phyloP scores from a whole-genome alignment of 2,888 invertebrate genomes.

The Lampropteryx suffumata region DNA sequence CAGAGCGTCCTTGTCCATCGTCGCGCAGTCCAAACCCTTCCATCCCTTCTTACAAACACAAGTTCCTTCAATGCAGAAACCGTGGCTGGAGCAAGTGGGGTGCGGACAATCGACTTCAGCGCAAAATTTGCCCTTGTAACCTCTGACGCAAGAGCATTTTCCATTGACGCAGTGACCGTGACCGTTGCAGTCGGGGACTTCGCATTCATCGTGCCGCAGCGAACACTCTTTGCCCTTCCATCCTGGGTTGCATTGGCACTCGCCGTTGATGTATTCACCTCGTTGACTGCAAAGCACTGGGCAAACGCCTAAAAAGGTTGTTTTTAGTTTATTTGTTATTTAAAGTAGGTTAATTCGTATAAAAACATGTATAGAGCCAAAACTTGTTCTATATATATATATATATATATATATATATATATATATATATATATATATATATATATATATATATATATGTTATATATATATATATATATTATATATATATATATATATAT shows the following conservation, averaged over 20 bases:
- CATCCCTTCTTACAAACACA: constrained; percentile 99
- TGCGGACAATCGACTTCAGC: constrained; percentile 97
- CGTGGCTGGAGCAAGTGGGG: constrained; percentile 96
- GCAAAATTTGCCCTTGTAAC: constrained; percentile 97
- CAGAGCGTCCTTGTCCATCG: constrained; percentile 94
- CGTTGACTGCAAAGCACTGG: constrained; percentile 98
- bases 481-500: too few relatives aligned
- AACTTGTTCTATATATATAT: too few relatives aligned
- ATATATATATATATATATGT: too few relatives aligned
- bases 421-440: too few relatives aligned
- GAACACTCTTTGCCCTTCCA: constrained; percentile 99
- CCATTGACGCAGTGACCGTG: constrained; percentile 98
- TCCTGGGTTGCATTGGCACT: constrained; percentile 98
- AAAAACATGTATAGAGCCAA: too few relatives aligned
- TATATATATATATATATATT: too few relatives aligned
- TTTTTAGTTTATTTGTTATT: not conserved
- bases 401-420: too few relatives aligned
- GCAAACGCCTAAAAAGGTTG: constrained; percentile 89
- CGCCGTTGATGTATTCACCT: constrained; percentile 97
- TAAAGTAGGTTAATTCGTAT: too few relatives aligned
- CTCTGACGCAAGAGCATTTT: constrained; percentile 95
- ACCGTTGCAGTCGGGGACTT: constrained; percentile 97
- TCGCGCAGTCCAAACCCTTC: constrained; percentile 95
- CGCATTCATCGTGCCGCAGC: constrained; percentile 96
- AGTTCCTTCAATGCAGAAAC: constrained; percentile 95